A percentile compares a stretch with the other conserved stretches of the same genome.
phyloP scores from a whole-genome alignment of 2,888 invertebrate species.

The Balanococcus diminutus region DNA sequence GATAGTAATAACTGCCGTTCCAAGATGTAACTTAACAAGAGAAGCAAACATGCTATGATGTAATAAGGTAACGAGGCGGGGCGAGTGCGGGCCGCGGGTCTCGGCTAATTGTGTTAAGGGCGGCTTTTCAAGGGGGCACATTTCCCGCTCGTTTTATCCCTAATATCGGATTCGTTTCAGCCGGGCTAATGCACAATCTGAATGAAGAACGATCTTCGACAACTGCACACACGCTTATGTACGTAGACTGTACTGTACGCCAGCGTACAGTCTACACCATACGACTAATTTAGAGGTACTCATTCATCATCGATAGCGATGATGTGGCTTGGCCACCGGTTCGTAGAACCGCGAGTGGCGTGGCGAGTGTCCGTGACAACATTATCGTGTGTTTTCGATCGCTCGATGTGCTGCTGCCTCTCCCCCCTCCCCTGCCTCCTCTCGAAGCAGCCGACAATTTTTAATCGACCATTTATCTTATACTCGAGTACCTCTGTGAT shows the following conservation, averaged over 20 bases:
- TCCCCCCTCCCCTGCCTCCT: not conserved
- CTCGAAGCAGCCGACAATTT: not conserved
- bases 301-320: conserved; percentile 49
- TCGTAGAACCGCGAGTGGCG: conserved; percentile 45
- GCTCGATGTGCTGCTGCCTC: not conserved
- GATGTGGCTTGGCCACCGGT: conserved; percentile 47
- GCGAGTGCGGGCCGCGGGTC: too few species aligned
- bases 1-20: conserved; percentile 46
- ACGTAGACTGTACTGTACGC: not conserved
- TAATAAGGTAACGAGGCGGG: conserved; percentile 45
- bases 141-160: conserved; percentile 53
- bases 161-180: conserved; percentile 55
- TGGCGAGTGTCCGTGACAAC: conserved; percentile 53
- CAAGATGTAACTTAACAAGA: conserved; percentile 53
- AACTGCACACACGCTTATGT: conserved; percentile 37
- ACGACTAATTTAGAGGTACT: conserved; percentile 53
- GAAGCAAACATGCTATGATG: conserved; percentile 52
- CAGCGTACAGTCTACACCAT: conserved; percentile 42
- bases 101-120: conserved; percentile 54
- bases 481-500: not conserved
- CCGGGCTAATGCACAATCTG: conserved; percentile 55
- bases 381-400: conserved; percentile 50
- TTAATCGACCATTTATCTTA: conserved; percentile 1
- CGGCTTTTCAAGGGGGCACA: conserved; percentile 48
- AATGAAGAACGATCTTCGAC: conserved; percentile 54